Base-by-base conservation (phyloP, 64 coral and sea anemone genomes). In the Cladopsammia gracilis region DNA sequence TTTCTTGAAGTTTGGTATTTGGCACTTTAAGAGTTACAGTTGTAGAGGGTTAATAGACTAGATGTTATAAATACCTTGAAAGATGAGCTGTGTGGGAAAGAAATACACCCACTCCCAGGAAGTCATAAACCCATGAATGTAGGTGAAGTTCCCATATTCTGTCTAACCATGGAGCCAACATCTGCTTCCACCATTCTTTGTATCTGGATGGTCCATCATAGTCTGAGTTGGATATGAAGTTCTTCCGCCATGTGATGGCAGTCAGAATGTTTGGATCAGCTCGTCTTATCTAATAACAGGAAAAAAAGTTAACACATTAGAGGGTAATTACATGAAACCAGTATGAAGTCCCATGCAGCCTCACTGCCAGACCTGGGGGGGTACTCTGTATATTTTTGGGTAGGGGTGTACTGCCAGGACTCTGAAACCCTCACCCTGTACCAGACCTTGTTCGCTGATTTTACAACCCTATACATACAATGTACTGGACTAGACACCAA, bases 121-220 rank as follows among this genome's bases (percentile, higher is more conserved):
- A 94, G 64, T 97, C 95, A 85, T 89, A 97, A 61, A 97, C 82
- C 95, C 95, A 97, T 9, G 95, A 84, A 47, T 84, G 95, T 48
- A 97, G 92, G 74, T 97, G 95, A 14, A 97, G 82, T 70, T 97
- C 95, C 95, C 95, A 97, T 34, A 97, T 87, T 67, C 95, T 97
- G 75, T 97, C 95, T 3, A 97, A 42, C n/a, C 94, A n/a, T 24
- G 87, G 91, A 34, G 91, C 70, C 4, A 94, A 51, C 0, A 97
- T 73, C 54, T 86, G 79, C 58, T 90, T 93, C 95, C 95, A 97
- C 54, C 93, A 75, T 20, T 93, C 91, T 43, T 90, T 94, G 82
- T 81, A 72, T 53, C 95, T 69, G n/a, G 81, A 68, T 57, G 77
- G 73, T 20, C 95, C 80, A 66, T 48, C 45, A 84, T 84, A 84